Percentiles rank a stretch among this genome's conserved stretches.
Evolutionary conservation across 2,888 invertebrate genomes (phyloP).

Genomic region (Boloria euphrosyne): DNA sequence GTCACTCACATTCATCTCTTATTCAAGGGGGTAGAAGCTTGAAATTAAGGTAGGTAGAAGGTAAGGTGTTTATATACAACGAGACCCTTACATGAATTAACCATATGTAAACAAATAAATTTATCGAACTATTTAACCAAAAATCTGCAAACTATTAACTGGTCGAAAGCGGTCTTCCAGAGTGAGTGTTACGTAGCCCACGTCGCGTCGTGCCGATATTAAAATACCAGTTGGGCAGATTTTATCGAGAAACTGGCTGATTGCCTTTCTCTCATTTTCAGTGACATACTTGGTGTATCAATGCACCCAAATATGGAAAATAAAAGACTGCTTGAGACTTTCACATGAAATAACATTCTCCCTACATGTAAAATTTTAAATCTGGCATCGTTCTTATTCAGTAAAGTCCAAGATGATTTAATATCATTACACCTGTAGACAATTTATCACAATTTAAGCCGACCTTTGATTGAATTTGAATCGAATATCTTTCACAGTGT

Average conservation of each 20-base stretch:
- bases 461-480: too few species aligned
- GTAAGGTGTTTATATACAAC: too few species aligned
- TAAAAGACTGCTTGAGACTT: slow-evolving; percentile 5
- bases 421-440: too few species aligned
- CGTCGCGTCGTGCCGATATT: slow-evolving; percentile 33
- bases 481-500: too few species aligned
- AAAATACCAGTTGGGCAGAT: slow-evolving; percentile 39
- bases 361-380: not conserved
- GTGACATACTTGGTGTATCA: slow-evolving; percentile 24
- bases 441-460: too few species aligned
- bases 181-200: slow-evolving; percentile 28
- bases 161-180: slow-evolving; percentile 26
- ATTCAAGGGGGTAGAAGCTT: too few species aligned
- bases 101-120: not conserved
- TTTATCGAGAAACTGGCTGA: slow-evolving; percentile 24
- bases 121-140: not conserved
- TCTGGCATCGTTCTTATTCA: too few species aligned
- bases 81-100: too few species aligned
- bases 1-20: too few species aligned
- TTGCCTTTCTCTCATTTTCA: slow-evolving; percentile 33
- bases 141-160: slow-evolving; percentile 15
- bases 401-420: too few species aligned
- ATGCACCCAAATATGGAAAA: slow-evolving; percentile 10
- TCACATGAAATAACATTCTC: not conserved
- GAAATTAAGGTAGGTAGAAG: too few species aligned